Conservation (phyloP, 2,113 vertebrate species). For the Numenius arquata region DNA sequence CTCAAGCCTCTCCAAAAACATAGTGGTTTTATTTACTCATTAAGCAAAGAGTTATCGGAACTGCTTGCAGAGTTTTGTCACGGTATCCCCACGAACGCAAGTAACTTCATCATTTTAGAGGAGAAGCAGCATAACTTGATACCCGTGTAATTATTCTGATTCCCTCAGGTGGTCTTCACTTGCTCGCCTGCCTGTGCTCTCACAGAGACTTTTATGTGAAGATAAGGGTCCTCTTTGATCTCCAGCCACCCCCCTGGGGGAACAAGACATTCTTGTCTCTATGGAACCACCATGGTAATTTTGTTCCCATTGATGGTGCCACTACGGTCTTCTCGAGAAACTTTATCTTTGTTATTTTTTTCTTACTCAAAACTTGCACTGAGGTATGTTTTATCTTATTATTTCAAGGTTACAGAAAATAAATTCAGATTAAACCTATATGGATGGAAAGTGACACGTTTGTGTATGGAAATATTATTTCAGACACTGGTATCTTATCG, state of each 20-base stretch:
- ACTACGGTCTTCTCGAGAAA: background rate
- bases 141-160: slow-evolving; percentile 28
- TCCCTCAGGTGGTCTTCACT: slow-evolving; percentile 28
- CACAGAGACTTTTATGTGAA: background rate
- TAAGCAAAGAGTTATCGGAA: background rate
- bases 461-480: background rate
- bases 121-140: background rate
- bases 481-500: background rate
- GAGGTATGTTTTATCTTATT: background rate
- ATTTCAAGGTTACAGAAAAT: background rate
- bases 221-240: slow-evolving; percentile 45
- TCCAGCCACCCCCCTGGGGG: background rate
- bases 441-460: background rate
- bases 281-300: background rate
- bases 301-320: background rate
- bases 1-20: background rate
- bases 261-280: background rate
- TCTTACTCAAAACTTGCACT: background rate
- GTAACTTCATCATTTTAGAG: background rate
- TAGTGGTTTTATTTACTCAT: background rate
- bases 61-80: background rate
- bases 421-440: background rate
- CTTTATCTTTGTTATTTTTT: background rate
- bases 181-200: background rate
- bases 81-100: background rate